Evolutionary conservation across 2,888 invertebrate species (phyloP), one percentile per base, ranked within the genome.

Genomic region (Cabera pusaria): DNA sequence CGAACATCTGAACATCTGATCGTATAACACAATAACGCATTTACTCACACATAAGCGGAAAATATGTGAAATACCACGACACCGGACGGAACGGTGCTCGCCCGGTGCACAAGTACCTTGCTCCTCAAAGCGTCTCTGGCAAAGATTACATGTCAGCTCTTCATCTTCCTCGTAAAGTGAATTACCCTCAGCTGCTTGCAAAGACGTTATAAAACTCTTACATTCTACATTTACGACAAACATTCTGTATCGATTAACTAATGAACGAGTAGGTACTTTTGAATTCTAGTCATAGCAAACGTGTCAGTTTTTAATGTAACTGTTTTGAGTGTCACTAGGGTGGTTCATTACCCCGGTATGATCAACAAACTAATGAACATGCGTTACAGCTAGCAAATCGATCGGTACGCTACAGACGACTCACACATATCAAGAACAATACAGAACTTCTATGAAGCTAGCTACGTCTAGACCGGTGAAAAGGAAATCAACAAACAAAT

Each of bases 41-140:
- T 86, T 84, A 88, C 88, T 88, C 87, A 86, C 87, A 88, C 88
- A 88, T 85, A 87, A 86, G 86, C 85, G 73, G 73, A 74, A 71
- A 72, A 74, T 69, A 72, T 74, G 72, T 66, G 71, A 76, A 80
- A 77, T 72, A 76, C 72, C 75, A 70, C 67, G 75, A 69, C 77
- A 84, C 83, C 81, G 80, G 78, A 77, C 72, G 63, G 62, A 65
- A 69, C 66, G 66, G 72, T 65, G 66, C 57, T 60, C 66, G 71
- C 78, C 77, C 79, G 73, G 72, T 68, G 75, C 71, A 66, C 76
- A 79, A 85, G 90, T 93, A 93, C 93, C 93, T 93, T 93, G 93
- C 90, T 92, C 92, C 88, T 93, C 93, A 92, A 93, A 93, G 80
- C 93, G 92, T 90, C 93, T 92, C 91, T 93, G 93, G 91, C 93